phyloP scores from a whole-genome alignment of 2,797 vertebrate species.

The Argentina silus region DNA sequence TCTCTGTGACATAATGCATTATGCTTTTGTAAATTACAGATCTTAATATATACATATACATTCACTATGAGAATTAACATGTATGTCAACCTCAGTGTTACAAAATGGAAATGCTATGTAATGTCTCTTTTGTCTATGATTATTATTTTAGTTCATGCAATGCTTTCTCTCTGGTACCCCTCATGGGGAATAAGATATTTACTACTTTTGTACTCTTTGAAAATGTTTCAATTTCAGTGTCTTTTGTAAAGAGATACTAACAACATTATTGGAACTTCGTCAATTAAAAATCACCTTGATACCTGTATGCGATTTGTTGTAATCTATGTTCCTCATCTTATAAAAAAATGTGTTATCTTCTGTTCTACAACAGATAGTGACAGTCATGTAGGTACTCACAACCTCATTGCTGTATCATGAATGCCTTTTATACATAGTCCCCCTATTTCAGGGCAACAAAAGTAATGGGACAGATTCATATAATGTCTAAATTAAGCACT shows the following conservation, averaged over 20 bases:
- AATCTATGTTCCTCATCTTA: neutral
- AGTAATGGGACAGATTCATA: no score
- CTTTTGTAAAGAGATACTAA: slow-evolving; percentile 82
- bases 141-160: slow-evolving; percentile 75
- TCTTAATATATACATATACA: slow-evolving; percentile 79
- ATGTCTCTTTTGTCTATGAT: slow-evolving; percentile 71
- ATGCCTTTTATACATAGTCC: no score
- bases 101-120: slow-evolving; percentile 74
- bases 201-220: slow-evolving; percentile 72
- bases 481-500: no score
- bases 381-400: no score
- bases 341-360: no score
- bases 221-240: slow-evolving; percentile 78
- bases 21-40: slow-evolving; percentile 77
- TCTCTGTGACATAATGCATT: slow-evolving; percentile 72
- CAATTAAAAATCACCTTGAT: slow-evolving; percentile 78
- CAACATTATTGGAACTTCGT: slow-evolving; percentile 77
- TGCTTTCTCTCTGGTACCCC: slow-evolving; percentile 77
- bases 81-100: slow-evolving; percentile 73
- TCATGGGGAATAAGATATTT: slow-evolving; percentile 74
- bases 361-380: no score
- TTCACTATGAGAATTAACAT: slow-evolving; percentile 68
- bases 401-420: no score
- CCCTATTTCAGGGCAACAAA: no score
- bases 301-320: slow-evolving; percentile 44